phyloP scores from a whole-genome alignment of 2,113 vertebrate genomes.

The Rhipidura dahli region DNA sequence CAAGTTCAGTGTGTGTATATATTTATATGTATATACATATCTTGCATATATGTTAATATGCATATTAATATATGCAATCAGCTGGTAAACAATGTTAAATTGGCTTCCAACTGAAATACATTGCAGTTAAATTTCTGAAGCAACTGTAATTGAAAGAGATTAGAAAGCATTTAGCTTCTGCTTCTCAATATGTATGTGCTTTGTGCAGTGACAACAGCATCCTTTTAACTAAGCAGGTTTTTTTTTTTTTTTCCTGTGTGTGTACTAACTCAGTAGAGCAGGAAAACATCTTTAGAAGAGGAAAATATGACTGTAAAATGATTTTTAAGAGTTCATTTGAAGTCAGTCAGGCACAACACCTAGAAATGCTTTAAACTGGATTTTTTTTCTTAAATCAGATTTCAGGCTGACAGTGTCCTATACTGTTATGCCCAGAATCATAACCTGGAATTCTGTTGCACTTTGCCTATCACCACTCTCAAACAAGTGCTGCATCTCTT shows the following conservation, averaged over 20 bases:
- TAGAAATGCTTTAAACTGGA: conserved; percentile 4
- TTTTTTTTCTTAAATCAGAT: conserved; percentile 10
- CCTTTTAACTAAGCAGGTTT: background rate
- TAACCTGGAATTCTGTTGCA: background rate
- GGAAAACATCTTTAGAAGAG: background rate
- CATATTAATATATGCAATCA: background rate
- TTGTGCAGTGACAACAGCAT: background rate
- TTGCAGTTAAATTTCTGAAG: background rate
- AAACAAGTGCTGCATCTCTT: background rate
- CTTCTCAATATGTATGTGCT: background rate
- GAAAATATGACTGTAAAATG: conserved; percentile 15
- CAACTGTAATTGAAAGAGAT: background rate
- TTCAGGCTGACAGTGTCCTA: background rate
- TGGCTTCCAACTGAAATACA: background rate
- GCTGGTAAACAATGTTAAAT: background rate
- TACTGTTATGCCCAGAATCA: background rate
- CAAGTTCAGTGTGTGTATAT: background rate
- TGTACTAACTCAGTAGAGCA: background rate
- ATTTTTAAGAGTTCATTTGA: conserved; percentile 33
- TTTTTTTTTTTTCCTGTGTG: background rate
- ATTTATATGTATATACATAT: background rate
- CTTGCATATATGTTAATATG: background rate
- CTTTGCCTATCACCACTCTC: background rate
- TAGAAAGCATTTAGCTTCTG: background rate
- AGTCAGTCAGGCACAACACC: conserved; percentile 9